Evolutionary conservation across 2,113 vertebrate species (phyloP), one percentile per base, ranked within the genome.

Genomic region (Marcusenius ussheri): DNA sequence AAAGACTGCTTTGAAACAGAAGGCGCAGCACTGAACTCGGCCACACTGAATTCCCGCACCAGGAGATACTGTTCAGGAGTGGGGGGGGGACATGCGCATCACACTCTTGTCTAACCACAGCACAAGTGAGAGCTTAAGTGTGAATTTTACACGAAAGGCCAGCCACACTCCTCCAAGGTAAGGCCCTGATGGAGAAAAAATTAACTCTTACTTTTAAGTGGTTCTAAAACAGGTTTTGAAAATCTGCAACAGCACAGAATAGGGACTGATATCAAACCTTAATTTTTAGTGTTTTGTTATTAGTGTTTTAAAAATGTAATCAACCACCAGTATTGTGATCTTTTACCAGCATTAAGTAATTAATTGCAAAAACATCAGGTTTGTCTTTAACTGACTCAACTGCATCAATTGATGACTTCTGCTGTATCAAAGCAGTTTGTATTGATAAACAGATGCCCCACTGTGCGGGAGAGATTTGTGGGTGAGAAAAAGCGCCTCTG

Each of bases 401-500:
- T 27, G 46, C 24, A 49, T 86, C 83, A 86, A 86, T 10, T 46
- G 39, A 45, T 11, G 15, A 47, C 83, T 4, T 31, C 27, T 47
- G 46, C 19, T 47, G 83, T n/a, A 84, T 84, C 39, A 47, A 46
- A 8, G 46, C 45, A 46, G 83, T 88, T 46, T 89, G 90, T 90
- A 92, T 90, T 87, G 90, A 90, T 88, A 70, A 88, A 50, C 88
- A 49, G 89, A 70, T 56, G 84, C 62, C 42, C 87, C 47, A 13
- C 51, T 51, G 86, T n/a, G 90, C 83, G 70, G 77, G 83, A 91
- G 62, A 91, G 89, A 83, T 89, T 93, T 92, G 77, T 91, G 88
- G 86, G 91, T 90, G 91, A 90, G 92, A 91, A 91, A 89, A 92
- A 89, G 51, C n/a, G 24, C 80, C 92, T 92, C 93, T 96, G 96